phyloP scores from a whole-genome alignment of 2,888 invertebrate genomes.

The Drosophila anomalata region DNA sequence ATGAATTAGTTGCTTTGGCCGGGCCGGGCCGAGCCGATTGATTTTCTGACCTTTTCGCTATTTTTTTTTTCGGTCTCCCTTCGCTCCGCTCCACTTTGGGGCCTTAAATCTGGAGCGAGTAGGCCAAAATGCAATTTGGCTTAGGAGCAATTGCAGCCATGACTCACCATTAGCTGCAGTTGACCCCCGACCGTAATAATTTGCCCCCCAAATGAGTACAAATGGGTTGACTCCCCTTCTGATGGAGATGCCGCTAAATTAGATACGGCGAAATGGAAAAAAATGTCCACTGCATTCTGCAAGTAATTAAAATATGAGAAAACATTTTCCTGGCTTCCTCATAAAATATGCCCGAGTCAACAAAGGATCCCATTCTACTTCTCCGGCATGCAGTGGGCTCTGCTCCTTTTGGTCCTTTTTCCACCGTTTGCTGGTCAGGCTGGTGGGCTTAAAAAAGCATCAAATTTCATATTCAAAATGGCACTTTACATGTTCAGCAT shows the following conservation, averaged over 20 bases:
- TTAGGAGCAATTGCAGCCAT: slow-evolving; percentile 39
- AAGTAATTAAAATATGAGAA: slow-evolving; percentile 71
- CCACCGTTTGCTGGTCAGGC: slow-evolving; percentile 31
- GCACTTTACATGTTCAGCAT: slow-evolving; percentile 84
- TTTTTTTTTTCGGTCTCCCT: slow-evolving; percentile 17
- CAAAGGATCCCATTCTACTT: slow-evolving; percentile 37
- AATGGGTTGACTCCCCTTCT: slow-evolving; percentile 42
- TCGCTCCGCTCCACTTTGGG: slow-evolving; percentile 19
- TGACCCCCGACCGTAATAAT: slow-evolving; percentile 1
- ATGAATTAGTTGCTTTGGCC: slow-evolving; percentile 84
- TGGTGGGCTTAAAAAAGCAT: slow-evolving; percentile 81
- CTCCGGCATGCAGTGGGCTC: neutral
- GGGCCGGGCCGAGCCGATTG: slow-evolving; percentile 73
- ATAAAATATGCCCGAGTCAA: slow-evolving; percentile 59
- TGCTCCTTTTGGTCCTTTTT: slow-evolving; percentile 12
- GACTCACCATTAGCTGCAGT: slow-evolving; percentile 44
- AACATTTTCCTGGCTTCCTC: slow-evolving; percentile 22
- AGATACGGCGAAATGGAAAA: slow-evolving; percentile 53
- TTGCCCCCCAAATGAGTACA: slow-evolving; percentile 56
- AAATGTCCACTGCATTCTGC: slow-evolving; percentile 65
- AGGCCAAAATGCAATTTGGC: slow-evolving; percentile 54
- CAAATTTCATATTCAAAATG: slow-evolving; percentile 84
- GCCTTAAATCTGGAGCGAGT: slow-evolving; percentile 17
- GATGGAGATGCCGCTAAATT: slow-evolving; percentile 58
- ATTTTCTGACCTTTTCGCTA: slow-evolving; percentile 83